Evolutionary conservation across 2,888 invertebrate genomes (phyloP), one percentile per base, ranked within the genome.

Genomic region (Cacoxenus indagator): DNA sequence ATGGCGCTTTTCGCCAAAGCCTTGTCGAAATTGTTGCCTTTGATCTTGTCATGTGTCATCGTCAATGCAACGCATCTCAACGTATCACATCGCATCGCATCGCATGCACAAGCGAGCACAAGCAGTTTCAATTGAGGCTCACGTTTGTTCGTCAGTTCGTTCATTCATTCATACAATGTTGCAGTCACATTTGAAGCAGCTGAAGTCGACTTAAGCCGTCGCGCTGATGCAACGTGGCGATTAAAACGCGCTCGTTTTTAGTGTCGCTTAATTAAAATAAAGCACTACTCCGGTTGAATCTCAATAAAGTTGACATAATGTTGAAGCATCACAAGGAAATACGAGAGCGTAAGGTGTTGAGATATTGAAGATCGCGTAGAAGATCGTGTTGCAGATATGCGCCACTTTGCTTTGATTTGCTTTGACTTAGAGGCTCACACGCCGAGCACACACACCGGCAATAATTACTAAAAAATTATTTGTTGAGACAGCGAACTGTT

Each of bases 241-340:
- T 57, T 45, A 27, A 43, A 8, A 31, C 75, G 69, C 79, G 81
- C 81, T 79, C 74, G 76, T 74, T 72, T 71, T 72, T 70, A 71
- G 71, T 70, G 71, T 75, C 77, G 77, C 82, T 78, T 82, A 81
- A 81, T 81, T 81, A 83, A 81, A 81, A 80, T 82, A 83, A 83
- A 82, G 82, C 79, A 82, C 83, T 81, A 75, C 75, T 82, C 78
- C 73, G 75, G 71, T 77, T 76, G 78, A 78, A 72, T 76, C 71
- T 77, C 82, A 79, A 77, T 77, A 75, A 54, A 54, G 57, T 27
- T n/a, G 57, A 37, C 37, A 37, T 14, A 37, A 37, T 37, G 37
- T 37, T 37, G 37, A 37, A 11, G 37, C 14, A 8, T 37, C 37
- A 11, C 5, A 1, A 8, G 14, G 14, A 8, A 37, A 37, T 14